Evolutionary conservation across 2,888 invertebrate species (phyloP).

Genomic region (Drosophila rubida): DNA sequence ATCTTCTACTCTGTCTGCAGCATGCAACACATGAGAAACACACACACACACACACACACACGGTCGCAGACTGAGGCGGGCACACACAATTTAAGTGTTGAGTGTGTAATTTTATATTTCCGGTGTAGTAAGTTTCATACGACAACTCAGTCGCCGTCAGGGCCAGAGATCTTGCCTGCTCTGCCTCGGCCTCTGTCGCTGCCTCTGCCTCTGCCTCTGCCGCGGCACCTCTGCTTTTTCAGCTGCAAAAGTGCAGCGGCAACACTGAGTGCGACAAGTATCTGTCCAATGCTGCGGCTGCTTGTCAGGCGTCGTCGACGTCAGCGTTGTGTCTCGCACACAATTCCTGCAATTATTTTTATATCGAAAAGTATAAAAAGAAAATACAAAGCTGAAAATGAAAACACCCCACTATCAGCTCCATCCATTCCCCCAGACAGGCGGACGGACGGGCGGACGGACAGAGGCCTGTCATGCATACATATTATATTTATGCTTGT

Average conservation of each 20-base stretch:
- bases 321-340: constrained; percentile 67
- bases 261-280: constrained; percentile 31
- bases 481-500: constrained; percentile 26
- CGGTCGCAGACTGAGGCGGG: constrained; percentile 26
- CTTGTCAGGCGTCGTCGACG: constrained; percentile 18
- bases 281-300: constrained; percentile 36
- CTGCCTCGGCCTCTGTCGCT: constrained; percentile 33
- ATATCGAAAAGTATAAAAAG: constrained; percentile 65
- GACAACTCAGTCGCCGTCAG: constrained; percentile 56
- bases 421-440: constrained; percentile 1
- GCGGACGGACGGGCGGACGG: no score
- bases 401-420: constrained; percentile 57
- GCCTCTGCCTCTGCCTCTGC: constrained; percentile 29
- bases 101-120: constrained; percentile 85
- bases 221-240: constrained; percentile 68
- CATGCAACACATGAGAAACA: constrained; percentile 65
- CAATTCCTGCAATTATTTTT: constrained; percentile 82
- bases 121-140: constrained; percentile 82
- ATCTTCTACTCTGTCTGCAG: constrained; percentile 57
- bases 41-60: constrained; percentile 26
- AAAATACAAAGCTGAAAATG: constrained; percentile 19
- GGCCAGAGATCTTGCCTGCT: constrained; percentile 70
- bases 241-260: constrained; percentile 72
- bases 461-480: constrained; percentile 56
- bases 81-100: constrained; percentile 83